phyloP scores from a whole-genome alignment of 2,888 invertebrate species.

The Holacanthella duospinosa region DNA sequence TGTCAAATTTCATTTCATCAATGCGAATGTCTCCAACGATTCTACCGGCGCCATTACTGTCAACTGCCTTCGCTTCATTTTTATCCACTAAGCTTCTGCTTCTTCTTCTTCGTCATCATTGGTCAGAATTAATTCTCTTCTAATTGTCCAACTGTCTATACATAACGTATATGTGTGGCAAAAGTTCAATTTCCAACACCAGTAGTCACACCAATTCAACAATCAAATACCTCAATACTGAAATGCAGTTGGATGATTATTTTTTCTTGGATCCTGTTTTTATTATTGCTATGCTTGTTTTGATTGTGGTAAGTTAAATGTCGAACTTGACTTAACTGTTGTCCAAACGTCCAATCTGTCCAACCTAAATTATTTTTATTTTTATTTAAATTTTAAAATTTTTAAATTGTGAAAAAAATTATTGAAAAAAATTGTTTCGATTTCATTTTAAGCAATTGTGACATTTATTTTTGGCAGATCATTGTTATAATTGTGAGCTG shows the following conservation, averaged over 20 bases:
- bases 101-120: background rate
- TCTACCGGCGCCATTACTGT: background rate
- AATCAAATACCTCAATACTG: background rate
- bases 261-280: constrained; percentile 7
- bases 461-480: background rate
- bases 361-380: no score
- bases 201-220: background rate
- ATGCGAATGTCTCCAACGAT: background rate
- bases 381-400: background rate
- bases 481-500: background rate
- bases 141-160: no score
- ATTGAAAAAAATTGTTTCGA: no score
- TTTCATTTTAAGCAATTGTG: background rate
- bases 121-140: no score
- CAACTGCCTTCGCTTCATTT: background rate
- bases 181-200: background rate
- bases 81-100: background rate
- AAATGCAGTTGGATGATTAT: background rate
- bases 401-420: no score
- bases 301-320: background rate
- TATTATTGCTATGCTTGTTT: constrained; percentile 7
- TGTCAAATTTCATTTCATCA: background rate
- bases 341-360: no score
- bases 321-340: background rate
- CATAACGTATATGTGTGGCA: background rate